These are phyloP conservation scores for Esox niger DNA, from an alignment of 2,113 vertebrate genomes.

Conservation along the genomic window DNA sequence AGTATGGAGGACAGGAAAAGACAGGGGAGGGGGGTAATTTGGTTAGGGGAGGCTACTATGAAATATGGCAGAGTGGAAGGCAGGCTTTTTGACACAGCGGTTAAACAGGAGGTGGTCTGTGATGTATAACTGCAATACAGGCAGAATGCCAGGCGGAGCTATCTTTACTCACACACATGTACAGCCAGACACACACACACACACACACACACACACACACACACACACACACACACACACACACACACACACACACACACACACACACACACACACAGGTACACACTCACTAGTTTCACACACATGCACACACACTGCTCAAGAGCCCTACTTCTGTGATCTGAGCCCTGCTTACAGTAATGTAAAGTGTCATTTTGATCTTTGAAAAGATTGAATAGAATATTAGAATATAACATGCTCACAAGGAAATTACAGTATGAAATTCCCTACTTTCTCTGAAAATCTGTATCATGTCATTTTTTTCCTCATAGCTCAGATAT, in stretches of 20 bases:
- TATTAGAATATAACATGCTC: conserved; percentile 32
- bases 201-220: neutral
- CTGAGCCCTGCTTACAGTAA: conserved; percentile 30
- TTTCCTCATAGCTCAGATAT: conserved; percentile 36
- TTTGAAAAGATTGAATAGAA: conserved; percentile 35
- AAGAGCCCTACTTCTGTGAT: conserved; percentile 17
- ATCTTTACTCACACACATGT: neutral
- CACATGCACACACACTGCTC: conserved; percentile 27
- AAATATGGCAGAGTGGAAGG: conserved; percentile 67
- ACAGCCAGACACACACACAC: conserved; percentile 6
- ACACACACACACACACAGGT: neutral
- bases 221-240: conserved; percentile 8
- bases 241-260: neutral
- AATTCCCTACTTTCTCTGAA: conserved; percentile 8
- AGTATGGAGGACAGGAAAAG: conserved; percentile 17
- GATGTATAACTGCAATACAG: conserved; percentile 75
- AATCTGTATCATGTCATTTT: conserved; percentile 44
- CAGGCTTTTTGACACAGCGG: conserved; percentile 70
- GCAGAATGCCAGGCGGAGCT: conserved; percentile 7
- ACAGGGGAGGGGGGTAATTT: conserved; percentile 64
- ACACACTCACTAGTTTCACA: neutral
- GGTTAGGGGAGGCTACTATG: conserved; percentile 79
- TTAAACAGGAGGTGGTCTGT: conserved; percentile 55
- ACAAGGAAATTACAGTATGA: conserved; percentile 7
- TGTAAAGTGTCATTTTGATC: conserved; percentile 44